Evolutionary conservation across 2,113 vertebrate species (phyloP).

Genomic region (Fulica atra): DNA sequence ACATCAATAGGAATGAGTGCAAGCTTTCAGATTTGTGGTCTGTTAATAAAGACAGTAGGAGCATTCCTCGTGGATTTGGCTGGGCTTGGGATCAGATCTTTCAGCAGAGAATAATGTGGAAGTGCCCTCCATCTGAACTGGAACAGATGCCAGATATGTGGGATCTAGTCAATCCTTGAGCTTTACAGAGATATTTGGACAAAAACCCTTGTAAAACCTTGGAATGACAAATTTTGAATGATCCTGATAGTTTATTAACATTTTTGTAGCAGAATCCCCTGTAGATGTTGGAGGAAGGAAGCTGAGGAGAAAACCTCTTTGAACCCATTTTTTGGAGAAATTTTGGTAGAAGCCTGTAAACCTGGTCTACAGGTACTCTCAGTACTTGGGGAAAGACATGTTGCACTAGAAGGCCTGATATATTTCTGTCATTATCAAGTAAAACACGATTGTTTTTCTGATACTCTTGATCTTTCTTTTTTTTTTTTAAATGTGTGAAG

Average conservation of each 20-base stretch:
- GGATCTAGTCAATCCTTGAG: background rate
- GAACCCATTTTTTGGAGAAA: background rate
- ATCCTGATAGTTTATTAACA: background rate
- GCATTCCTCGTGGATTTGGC: background rate
- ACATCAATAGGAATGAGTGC: background rate
- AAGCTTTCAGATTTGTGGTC: background rate
- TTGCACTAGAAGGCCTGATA: background rate
- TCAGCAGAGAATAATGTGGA: background rate
- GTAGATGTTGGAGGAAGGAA: background rate
- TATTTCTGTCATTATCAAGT: background rate
- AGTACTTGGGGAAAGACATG: background rate
- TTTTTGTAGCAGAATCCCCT: background rate
- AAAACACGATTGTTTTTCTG: background rate
- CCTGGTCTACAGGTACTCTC: background rate
- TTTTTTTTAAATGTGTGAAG: background rate
- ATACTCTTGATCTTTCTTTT: background rate
- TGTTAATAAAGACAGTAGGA: background rate
- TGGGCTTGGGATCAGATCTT: background rate
- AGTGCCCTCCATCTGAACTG: background rate
- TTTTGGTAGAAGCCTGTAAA: background rate
- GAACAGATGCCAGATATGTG: background rate
- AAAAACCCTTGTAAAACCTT: background rate
- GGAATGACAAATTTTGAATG: background rate
- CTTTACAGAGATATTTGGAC: background rate
- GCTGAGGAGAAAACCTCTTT: background rate